phyloP scores from a whole-genome alignment of 2,113 vertebrate species.

The Hemibagrus wyckioides region DNA sequence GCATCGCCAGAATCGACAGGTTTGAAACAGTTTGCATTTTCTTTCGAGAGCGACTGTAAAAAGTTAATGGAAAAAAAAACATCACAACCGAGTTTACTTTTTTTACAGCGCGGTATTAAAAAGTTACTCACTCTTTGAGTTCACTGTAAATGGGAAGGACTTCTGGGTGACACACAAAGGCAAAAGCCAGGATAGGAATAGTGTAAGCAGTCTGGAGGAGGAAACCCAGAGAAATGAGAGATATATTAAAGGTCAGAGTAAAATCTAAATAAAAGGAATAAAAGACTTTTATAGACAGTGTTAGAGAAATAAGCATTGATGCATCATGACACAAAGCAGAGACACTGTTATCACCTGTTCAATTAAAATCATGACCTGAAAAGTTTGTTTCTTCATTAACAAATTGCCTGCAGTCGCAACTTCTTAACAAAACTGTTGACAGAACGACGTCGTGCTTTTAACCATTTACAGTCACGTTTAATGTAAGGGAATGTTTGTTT shows the following conservation, averaged over 20 bases:
- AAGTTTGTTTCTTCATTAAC: background rate
- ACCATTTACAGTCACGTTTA: background rate
- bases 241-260: background rate
- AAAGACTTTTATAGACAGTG: background rate
- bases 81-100: too few relatives aligned
- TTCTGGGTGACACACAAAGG: slow-evolving; percentile 97
- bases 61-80: background rate
- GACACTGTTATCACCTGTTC: background rate
- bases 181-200: slow-evolving; percentile 95
- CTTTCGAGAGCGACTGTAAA: slow-evolving; percentile 80
- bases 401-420: too few relatives aligned
- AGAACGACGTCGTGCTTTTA: background rate
- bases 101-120: too few relatives aligned
- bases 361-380: background rate
- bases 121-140: slow-evolving; percentile 88
- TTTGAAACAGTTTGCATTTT: slow-evolving; percentile 96
- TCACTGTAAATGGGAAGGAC: slow-evolving; percentile 98
- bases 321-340: too few relatives aligned
- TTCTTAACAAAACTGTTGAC: too few relatives aligned
- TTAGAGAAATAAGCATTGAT: background rate
- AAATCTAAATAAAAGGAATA: background rate
- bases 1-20: slow-evolving; percentile 91
- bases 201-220: slow-evolving; percentile 89
- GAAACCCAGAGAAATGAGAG: background rate
- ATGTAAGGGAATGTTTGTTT: too few relatives aligned